phyloP scores from a whole-genome alignment of 2,888 invertebrate genomes.

The Phrixothrix hirtus region DNA sequence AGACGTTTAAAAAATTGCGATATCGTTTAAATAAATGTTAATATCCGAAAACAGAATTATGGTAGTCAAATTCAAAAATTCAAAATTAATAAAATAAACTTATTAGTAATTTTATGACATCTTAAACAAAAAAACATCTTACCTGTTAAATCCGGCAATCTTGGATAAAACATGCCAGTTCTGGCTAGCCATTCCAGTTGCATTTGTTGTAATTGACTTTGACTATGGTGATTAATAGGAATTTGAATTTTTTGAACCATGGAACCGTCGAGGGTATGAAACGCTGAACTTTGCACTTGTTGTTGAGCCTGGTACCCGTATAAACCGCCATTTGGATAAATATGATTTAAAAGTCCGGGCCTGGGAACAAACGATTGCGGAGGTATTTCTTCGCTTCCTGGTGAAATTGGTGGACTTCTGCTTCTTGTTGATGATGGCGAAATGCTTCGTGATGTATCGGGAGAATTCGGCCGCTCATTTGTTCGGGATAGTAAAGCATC shows the following conservation, averaged over 20 bases:
- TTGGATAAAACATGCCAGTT: conserved; percentile 89
- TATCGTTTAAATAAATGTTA: too few relatives aligned
- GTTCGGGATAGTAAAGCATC: conserved; percentile 76
- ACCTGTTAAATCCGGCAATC: conserved; percentile 84
- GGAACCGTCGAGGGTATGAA: conserved; percentile 56
- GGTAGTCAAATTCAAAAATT: too few relatives aligned
- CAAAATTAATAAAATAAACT: too few relatives aligned
- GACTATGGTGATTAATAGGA: conserved; percentile 52
- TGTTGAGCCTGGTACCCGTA: conserved; percentile 59
- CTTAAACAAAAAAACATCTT: too few relatives aligned
- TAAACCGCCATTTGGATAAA: conserved; percentile 48
- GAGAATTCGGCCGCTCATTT: conserved; percentile 47
- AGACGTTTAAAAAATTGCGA: too few relatives aligned
- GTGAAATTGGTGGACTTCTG: conserved; percentile 83
- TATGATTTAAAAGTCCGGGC: conserved; percentile 61
- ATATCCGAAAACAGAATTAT: too few relatives aligned
- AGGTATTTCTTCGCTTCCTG: conserved; percentile 76
- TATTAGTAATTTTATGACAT: too few relatives aligned
- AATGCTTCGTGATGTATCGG: conserved; percentile 52
- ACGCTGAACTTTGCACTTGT: conserved; percentile 60
- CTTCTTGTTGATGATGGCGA: conserved; percentile 64
- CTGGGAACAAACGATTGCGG: conserved; percentile 62
- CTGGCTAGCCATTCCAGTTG: conserved; percentile 90
- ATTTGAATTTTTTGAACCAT: conserved; percentile 59
- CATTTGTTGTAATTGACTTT: conserved; percentile 72